Evolutionary conservation across 2,888 invertebrate genomes (phyloP).

Genomic region (Zaprionus bogoriensis): DNA sequence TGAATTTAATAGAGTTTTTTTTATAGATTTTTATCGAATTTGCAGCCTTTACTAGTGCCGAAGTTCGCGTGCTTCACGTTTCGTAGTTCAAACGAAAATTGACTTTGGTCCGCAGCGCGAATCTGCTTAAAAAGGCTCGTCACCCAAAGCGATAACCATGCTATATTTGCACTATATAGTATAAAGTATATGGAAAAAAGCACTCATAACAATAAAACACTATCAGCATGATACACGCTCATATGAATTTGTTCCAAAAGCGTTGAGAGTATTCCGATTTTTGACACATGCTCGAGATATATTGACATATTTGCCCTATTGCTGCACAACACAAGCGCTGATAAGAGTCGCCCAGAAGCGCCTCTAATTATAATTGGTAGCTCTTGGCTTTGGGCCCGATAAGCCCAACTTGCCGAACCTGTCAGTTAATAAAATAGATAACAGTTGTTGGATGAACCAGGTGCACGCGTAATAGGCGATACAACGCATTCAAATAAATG

Average conservation of each 20-base stretch:
- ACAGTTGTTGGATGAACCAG: constrained; percentile 23
- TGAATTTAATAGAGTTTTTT: neutral
- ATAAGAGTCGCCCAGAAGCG: constrained; percentile 47
- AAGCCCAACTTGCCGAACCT: constrained; percentile 39
- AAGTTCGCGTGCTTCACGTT: neutral
- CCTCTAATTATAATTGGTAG: constrained; percentile 71
- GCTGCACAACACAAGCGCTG: constrained; percentile 41
- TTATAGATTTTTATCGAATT: neutral
- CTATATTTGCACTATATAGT: neutral
- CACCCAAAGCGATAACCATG: too few relatives aligned
- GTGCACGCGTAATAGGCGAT: constrained; percentile 15
- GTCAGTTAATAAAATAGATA: constrained; percentile 39
- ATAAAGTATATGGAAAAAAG: neutral
- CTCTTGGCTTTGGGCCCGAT: constrained; percentile 44
- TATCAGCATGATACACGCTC: constrained; percentile 19
- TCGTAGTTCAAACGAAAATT: neutral
- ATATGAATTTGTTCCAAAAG: neutral
- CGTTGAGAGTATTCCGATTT: neutral
- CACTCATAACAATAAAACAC: neutral
- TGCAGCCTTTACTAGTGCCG: neutral
- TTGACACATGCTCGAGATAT: constrained; percentile 20
- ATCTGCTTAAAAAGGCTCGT: neutral
- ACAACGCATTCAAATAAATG: neutral
- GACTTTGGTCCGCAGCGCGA: neutral
- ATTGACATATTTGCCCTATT: constrained; percentile 5